A percentile compares a stretch with the other conserved stretches of the same genome.
Conservation (phyloP, 2,113 vertebrate species). For the Corythornis cristatus region DNA sequence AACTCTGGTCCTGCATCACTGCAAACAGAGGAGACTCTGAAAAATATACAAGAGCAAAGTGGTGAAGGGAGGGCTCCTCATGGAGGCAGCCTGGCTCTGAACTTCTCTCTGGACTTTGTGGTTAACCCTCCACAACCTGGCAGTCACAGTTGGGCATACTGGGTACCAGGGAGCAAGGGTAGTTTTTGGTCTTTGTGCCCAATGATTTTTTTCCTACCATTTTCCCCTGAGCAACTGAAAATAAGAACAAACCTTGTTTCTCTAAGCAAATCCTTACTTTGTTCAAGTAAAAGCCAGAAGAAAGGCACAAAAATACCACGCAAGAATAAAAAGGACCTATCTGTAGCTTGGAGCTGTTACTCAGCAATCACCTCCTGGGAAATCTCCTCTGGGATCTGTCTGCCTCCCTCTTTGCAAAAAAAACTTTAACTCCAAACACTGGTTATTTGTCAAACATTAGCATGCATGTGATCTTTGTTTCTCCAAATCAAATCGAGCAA, state of each 20-base stretch:
- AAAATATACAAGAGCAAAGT: background rate
- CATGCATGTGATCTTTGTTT: constrained; percentile 73
- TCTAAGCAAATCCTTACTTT: background rate
- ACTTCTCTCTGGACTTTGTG: background rate
- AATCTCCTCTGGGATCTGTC: background rate
- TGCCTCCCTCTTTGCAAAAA: background rate
- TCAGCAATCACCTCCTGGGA: background rate
- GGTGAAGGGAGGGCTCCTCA: background rate
- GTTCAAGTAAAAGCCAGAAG: background rate
- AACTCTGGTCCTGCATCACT: background rate
- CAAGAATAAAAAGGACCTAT: background rate
- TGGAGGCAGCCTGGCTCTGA: background rate
- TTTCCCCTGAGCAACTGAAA: background rate
- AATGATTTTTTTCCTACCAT: background rate
- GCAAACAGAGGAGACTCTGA: background rate
- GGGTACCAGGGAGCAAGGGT: background rate
- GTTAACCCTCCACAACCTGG: background rate
- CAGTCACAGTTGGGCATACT: background rate
- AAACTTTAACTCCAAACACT: constrained; percentile 31
- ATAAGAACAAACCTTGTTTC: background rate
- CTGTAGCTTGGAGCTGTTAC: background rate
- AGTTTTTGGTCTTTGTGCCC: background rate
- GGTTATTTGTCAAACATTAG: constrained; percentile 74
- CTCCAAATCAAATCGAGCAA: constrained; percentile 76
- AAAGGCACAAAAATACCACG: background rate